phyloP scores from a whole-genome alignment of 2,888 invertebrate genomes.

The Caenorhabditis sinica region DNA sequence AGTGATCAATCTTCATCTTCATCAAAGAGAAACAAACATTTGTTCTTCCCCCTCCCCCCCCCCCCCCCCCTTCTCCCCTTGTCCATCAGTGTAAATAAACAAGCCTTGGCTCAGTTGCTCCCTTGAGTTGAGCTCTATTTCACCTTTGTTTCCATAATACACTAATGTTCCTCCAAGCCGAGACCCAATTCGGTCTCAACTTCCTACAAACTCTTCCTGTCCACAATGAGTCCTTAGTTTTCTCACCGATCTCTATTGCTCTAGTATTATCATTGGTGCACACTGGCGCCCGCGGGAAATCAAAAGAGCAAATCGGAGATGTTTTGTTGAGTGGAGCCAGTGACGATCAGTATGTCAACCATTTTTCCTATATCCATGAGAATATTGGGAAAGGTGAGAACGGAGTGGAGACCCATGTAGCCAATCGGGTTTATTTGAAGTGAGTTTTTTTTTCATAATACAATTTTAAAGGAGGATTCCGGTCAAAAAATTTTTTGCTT shows the following conservation, averaged over 20 bases:
- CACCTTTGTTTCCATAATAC: too few relatives aligned
- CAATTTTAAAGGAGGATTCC: too few relatives aligned
- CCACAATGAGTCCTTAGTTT: slow-evolving; percentile 52
- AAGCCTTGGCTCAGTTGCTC: background rate
- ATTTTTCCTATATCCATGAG: slow-evolving; percentile 57
- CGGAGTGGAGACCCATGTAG: slow-evolving; percentile 50
- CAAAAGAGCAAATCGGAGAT: slow-evolving; percentile 46
- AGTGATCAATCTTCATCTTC: slow-evolving; percentile 1
- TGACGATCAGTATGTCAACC: slow-evolving; percentile 64
- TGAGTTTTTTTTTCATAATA: too few relatives aligned
- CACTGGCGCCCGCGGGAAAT: slow-evolving; percentile 45
- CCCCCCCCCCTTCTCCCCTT: too few relatives aligned
- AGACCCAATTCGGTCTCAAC: slow-evolving; percentile 61
- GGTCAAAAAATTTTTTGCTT: too few relatives aligned
- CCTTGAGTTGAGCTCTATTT: background rate
- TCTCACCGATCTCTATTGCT: slow-evolving; percentile 60
- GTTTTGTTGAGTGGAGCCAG: slow-evolving; percentile 48
- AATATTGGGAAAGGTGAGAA: slow-evolving; percentile 25
- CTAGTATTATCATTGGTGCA: slow-evolving; percentile 53
- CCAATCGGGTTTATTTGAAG: slow-evolving; percentile 58
- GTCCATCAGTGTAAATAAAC: slow-evolving; percentile 24
- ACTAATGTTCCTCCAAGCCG: slow-evolving; percentile 39
- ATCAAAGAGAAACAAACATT: slow-evolving; percentile 10
- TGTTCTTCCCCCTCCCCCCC: background rate
- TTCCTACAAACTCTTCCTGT: slow-evolving; percentile 42